Evolutionary conservation across 2,113 vertebrate species (phyloP).

Genomic region (Nothoprocta pentlandii): DNA sequence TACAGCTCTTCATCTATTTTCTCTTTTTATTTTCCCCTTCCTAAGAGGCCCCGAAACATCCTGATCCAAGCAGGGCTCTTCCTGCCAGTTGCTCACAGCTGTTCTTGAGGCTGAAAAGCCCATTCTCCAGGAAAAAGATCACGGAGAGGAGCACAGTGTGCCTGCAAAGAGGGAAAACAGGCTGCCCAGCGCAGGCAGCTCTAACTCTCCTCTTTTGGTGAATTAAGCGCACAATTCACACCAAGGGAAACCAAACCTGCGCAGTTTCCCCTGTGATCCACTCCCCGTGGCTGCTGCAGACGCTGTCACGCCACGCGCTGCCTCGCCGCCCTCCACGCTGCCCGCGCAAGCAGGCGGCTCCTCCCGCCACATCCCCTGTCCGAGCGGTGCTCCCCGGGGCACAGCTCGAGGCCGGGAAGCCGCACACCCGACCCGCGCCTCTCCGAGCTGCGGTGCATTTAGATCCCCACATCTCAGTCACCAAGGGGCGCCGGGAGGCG

Average conservation of each 20-base stretch:
- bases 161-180: not conserved
- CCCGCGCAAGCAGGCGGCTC: accelerated
- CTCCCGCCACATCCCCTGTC: not conserved
- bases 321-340: too few relatives aligned
- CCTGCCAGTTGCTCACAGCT: slow-evolving; percentile 7
- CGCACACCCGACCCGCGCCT: not conserved
- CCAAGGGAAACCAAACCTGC: not conserved
- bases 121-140: not conserved
- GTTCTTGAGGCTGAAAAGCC: not conserved
- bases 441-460: not conserved
- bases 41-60: not conserved
- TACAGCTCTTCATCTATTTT: not conserved
- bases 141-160: not conserved
- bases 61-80: not conserved
- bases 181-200: not conserved
- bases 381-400: accelerated
- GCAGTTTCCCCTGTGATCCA: not conserved
- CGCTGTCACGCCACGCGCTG: not conserved
- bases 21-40: not conserved
- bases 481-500: too few relatives aligned
- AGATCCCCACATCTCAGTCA: not conserved
- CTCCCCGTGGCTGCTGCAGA: not conserved
- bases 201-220: not conserved
- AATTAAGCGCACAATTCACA: not conserved
- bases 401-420: not conserved